Conservation (phyloP, 2,888 invertebrate species). For the Sthenelais limicola region DNA sequence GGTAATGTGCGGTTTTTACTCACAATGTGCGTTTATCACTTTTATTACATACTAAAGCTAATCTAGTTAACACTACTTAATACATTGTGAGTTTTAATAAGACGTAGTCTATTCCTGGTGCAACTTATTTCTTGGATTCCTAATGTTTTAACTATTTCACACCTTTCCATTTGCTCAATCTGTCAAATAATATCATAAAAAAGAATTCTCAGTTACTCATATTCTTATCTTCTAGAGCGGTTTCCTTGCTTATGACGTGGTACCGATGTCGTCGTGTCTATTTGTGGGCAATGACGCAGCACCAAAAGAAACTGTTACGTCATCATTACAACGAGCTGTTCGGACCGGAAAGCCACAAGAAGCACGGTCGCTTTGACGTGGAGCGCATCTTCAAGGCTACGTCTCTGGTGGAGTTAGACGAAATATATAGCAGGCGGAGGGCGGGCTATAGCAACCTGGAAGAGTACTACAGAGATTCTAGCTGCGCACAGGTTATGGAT, state of each 20-base stretch:
- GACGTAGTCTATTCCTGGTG: no score
- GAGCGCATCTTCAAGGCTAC: constrained; percentile 88
- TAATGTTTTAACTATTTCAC: no score
- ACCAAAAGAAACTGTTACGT: constrained; percentile 89
- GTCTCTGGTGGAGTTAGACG: constrained; percentile 89
- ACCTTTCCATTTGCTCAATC: no score
- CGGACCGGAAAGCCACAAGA: constrained; percentile 81
- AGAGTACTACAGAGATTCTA: constrained; percentile 89
- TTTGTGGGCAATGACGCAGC: constrained; percentile 93
- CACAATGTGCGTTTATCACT: neutral
- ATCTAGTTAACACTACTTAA: no score
- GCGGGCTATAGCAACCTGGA: constrained; percentile 84
- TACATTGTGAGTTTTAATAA: no score
- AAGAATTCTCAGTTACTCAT: no score
- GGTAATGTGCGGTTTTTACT: constrained; percentile 78
- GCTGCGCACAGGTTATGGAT: constrained; percentile 84
- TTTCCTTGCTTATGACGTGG: constrained; percentile 80
- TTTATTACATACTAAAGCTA: no score
- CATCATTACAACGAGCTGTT: constrained; percentile 85
- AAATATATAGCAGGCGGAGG: constrained; percentile 87
- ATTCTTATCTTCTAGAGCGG: no score
- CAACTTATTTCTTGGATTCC: no score
- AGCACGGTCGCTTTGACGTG: constrained; percentile 79
- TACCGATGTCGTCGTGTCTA: constrained; percentile 91
- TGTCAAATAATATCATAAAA: no score